Conservation (phyloP, 1,140 invertebrate genomes). For the Andrena cerasifolii region DNA sequence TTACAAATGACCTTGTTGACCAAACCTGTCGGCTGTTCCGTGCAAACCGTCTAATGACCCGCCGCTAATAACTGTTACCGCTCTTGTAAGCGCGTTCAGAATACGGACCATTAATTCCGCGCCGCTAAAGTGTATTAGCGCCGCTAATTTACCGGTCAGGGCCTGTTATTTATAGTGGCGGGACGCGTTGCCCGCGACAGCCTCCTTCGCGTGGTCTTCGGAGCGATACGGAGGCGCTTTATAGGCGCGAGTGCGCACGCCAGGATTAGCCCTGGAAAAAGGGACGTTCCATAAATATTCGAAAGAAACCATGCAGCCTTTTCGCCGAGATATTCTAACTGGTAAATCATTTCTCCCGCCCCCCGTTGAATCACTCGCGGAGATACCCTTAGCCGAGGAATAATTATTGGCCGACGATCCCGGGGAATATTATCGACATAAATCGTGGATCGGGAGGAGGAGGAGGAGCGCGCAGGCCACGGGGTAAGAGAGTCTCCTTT, state of each 20-base stretch:
- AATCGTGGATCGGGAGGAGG: neutral
- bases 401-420: constrained; percentile 4
- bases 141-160: constrained; percentile 50
- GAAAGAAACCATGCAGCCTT: neutral
- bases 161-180: constrained; percentile 58
- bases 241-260: too few relatives aligned
- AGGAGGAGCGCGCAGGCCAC: neutral
- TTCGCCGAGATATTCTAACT: neutral
- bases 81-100: constrained; percentile 68
- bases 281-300: neutral
- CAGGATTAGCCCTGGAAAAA: too few relatives aligned
- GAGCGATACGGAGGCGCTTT: too few relatives aligned
- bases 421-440: neutral
- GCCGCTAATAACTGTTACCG: constrained; percentile 67
- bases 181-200: neutral
- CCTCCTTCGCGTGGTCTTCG: neutral
- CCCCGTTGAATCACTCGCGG: neutral
- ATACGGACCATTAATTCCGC: constrained; percentile 66
- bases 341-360: neutral
- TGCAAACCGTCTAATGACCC: constrained; percentile 68
- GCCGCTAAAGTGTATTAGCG: constrained; percentile 66
- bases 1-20: constrained; percentile 66
- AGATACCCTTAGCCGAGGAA: neutral
- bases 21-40: constrained; percentile 66
- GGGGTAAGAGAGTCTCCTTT: neutral